Evolutionary conservation across 2,113 vertebrate genomes (phyloP).

Genomic region (Pardalotus punctatus): DNA sequence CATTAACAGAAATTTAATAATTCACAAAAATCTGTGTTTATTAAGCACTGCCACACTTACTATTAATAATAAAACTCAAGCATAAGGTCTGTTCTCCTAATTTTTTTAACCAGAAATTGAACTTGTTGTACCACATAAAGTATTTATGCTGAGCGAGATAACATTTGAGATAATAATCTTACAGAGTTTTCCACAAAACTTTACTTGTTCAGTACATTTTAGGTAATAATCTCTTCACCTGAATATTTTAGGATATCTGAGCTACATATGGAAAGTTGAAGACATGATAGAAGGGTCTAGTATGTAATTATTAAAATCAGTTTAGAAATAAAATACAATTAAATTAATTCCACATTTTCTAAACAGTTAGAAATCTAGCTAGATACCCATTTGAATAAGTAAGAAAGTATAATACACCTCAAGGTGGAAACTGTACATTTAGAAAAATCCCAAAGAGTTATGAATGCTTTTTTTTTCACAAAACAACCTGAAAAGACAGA

Average conservation of each 20-base stretch:
- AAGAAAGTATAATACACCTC: not conserved
- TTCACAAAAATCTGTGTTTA: not conserved
- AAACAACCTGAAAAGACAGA: not conserved
- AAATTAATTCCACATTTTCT: not conserved
- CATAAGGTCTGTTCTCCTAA: not conserved
- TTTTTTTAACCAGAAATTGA: not conserved
- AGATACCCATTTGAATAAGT: not conserved
- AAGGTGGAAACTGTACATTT: not conserved
- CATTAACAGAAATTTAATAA: not conserved
- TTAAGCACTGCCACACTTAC: not conserved
- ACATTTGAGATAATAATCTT: not conserved
- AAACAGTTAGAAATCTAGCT: not conserved
- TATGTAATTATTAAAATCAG: not conserved
- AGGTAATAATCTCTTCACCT: not conserved
- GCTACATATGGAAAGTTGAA: accelerated
- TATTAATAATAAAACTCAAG: accelerated
- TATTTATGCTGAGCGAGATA: not conserved
- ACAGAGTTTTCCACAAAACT: not conserved
- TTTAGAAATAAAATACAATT: not conserved
- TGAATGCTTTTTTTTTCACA: not conserved
- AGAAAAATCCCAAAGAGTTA: not conserved
- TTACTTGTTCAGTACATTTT: not conserved
- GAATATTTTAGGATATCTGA: not conserved
- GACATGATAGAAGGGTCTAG: not conserved
- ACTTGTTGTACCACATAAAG: not conserved